These are phyloP conservation scores for Nematolebias whitei DNA, from an alignment of 2,113 vertebrate genomes.

Conservation along the genomic window DNA sequence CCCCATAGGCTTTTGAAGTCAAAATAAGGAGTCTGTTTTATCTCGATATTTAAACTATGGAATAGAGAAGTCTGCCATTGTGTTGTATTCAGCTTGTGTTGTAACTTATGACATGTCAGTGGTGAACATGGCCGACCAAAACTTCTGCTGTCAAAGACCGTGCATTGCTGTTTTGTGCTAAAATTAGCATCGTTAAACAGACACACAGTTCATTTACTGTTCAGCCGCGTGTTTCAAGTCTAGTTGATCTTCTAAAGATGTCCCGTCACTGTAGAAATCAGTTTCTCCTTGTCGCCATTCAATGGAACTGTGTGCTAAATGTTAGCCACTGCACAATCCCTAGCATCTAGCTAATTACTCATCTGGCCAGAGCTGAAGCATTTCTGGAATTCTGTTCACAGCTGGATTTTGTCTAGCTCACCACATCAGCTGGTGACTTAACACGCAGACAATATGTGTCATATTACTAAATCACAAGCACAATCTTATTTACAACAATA, in stretches of 20 bases:
- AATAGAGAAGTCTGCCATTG: accelerated
- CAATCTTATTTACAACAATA: neutral
- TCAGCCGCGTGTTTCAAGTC: neutral
- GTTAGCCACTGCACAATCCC: slow-evolving; percentile 64
- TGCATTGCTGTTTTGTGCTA: slow-evolving; percentile 19
- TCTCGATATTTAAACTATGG: no score
- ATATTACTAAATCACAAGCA: neutral
- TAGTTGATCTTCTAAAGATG: no score
- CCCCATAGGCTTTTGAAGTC: neutral
- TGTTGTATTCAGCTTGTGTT: accelerated
- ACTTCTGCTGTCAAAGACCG: slow-evolving; percentile 7
- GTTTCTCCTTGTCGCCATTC: neutral
- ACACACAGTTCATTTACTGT: neutral
- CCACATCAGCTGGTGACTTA: neutral
- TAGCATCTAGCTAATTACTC: slow-evolving; percentile 75
- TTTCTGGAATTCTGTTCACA: slow-evolving; percentile 27
- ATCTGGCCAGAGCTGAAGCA: slow-evolving; percentile 42
- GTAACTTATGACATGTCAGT: slow-evolving; percentile 19
- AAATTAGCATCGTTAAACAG: slow-evolving; percentile 22
- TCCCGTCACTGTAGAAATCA: neutral
- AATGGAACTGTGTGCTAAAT: slow-evolving; percentile 38
- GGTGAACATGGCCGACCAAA: slow-evolving; percentile 23
- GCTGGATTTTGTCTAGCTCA: slow-evolving; percentile 12
- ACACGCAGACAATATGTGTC: neutral
- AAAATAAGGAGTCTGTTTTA: neutral